These are phyloP conservation scores for Sarcophilus harrisii DNA, from an alignment of 2,797 vertebrate species.

Conservation along the genomic window DNA sequence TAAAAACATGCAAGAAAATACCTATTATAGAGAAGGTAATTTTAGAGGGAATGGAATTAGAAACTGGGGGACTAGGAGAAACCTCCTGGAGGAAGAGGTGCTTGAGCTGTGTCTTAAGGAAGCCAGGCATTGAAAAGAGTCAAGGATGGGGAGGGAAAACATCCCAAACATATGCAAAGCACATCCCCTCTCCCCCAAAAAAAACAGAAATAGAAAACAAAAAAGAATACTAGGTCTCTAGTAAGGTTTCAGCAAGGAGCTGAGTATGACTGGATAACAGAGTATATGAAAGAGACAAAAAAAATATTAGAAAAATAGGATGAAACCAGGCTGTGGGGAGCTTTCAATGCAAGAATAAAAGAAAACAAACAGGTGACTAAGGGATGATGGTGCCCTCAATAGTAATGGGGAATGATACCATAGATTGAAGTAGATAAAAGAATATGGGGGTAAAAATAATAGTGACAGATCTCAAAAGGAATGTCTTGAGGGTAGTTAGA, in stretches of 20 bases:
- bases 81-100: background rate
- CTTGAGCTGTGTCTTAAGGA: background rate
- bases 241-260: background rate
- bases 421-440: background rate
- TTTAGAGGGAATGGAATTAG: background rate
- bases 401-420: background rate
- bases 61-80: background rate
- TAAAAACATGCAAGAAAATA: background rate
- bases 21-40: background rate
- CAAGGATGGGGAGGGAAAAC: background rate
- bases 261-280: background rate
- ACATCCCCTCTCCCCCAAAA: background rate
- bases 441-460: background rate
- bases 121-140: background rate
- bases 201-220: background rate
- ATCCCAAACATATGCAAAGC: background rate
- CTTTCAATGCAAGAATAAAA: background rate
- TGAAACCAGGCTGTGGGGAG: background rate
- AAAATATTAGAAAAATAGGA: background rate
- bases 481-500: background rate
- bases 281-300: background rate
- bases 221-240: background rate
- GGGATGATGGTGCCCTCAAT: background rate
- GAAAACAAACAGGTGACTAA: background rate
- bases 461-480: background rate